Conservation (phyloP, 2,888 invertebrate genomes). For the Tipula confusa region DNA sequence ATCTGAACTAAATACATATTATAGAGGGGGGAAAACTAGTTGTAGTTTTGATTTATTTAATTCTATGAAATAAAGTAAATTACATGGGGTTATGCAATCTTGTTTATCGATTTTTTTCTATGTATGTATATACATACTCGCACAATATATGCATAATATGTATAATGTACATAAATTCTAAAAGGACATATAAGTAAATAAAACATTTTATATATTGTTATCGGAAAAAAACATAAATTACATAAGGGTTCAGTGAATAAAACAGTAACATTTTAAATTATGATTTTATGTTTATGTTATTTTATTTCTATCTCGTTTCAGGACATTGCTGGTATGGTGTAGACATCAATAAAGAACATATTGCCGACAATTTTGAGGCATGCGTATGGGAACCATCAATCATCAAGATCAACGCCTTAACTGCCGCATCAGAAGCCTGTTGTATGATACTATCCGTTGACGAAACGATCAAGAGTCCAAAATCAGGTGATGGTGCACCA, state of each 20-base stretch:
- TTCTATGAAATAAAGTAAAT: background rate
- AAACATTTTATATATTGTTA: background rate
- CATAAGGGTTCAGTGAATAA: background rate
- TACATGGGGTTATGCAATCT: background rate
- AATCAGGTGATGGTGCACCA: conserved; percentile 55
- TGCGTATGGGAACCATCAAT: conserved; percentile 99
- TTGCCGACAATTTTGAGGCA: conserved; percentile 85
- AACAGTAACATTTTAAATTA: background rate
- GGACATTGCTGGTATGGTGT: conserved; percentile 90
- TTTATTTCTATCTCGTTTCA: conserved; percentile 43
- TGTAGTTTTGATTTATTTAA: background rate
- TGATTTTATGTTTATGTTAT: background rate
- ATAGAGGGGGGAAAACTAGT: background rate
- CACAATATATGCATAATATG: background rate
- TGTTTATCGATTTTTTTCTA: background rate
- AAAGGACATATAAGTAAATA: background rate
- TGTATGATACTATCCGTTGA: conserved; percentile 94
- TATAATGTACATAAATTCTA: background rate
- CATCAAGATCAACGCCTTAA: conserved; percentile 94
- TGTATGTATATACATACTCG: too few species aligned
- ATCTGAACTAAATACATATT: background rate
- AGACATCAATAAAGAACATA: conserved; percentile 89
- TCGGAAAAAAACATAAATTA: background rate
- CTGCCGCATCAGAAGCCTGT: conserved; percentile 93
- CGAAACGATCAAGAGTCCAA: conserved; percentile 95